Evolutionary conservation across 2,888 invertebrate species (phyloP), one percentile per base, ranked within the genome.

Genomic region (Phania funesta): DNA sequence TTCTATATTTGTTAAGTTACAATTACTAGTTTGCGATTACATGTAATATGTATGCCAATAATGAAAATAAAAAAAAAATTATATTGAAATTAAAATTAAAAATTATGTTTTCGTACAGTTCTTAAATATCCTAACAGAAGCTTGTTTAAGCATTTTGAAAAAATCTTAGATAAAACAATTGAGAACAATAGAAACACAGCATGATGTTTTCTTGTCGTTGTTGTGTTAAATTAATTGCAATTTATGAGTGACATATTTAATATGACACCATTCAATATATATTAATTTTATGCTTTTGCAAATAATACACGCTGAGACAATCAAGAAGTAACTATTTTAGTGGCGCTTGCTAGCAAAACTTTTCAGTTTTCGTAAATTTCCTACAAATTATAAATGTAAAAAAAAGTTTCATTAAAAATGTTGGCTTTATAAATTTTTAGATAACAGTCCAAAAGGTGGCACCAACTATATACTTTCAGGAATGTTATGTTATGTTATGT

Each of bases 171-270:
- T 65, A 50, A 65, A 41, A 26, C 5, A 16, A 8, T 41, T 8
- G 7, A 50, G 22, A 74, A 74, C 50, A 77, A 77, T 52, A 38
- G 35, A 20, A 56, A 13, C 77, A 22, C 77, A 78, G 77, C 77
- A 64, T 78, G 77, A 64, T 50, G 52, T 26, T 56, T 56, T 22
- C 9, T 64, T 64, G 56, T 75, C 56, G 64, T 78, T 78, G 64
- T 41, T 64, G 20, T 56, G 56, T 64, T 41, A 56, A 48, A 78
- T 64, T 78, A 78, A 71, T 78, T 70, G 70, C 70, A 48, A 64
- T 38, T 64, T 64, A 77, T 46, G 35, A 54, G 16, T 26, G 62
- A 77, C 62, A 70, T 46, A 20, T 70, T 64, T 22, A 9, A 52
- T 38, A n/a, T 26, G 75, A 60, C 76, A 54, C 60, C 46, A 60